phyloP scores from a whole-genome alignment of 2,888 invertebrate genomes.

The Chrysolina haemoptera region DNA sequence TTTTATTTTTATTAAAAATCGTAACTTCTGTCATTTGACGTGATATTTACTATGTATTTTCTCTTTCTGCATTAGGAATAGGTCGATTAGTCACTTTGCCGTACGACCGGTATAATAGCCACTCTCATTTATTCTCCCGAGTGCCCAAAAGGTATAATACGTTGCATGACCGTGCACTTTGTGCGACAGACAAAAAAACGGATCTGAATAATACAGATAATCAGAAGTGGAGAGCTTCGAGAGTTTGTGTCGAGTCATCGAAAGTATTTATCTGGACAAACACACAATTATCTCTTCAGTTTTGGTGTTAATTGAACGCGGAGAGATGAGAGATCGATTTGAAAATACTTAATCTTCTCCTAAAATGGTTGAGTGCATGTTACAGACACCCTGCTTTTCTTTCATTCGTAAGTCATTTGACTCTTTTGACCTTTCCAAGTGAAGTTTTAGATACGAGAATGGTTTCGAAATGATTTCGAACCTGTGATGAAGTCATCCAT shows the following conservation, averaged over 20 bases:
- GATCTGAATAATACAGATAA: constrained; percentile 23
- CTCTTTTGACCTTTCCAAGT: no score
- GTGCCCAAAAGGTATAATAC: constrained; percentile 16
- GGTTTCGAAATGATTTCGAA: no score
- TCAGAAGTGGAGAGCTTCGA: constrained; percentile 27
- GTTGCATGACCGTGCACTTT: constrained; percentile 20
- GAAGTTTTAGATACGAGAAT: no score
- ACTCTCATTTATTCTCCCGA: background rate
- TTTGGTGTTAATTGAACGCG: constrained; percentile 25
- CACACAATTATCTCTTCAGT: constrained; percentile 39
- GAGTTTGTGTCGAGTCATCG: constrained; percentile 45
- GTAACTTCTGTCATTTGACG: no score
- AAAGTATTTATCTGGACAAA: constrained; percentile 49
- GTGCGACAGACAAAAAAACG: constrained; percentile 12
- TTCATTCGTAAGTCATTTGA: no score
- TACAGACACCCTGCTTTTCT: background rate
- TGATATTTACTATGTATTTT: no score
- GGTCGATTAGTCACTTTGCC: background rate
- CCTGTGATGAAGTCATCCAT: no score
- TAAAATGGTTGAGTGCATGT: background rate
- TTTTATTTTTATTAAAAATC: no score
- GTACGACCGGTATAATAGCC: background rate
- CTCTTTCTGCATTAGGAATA: no score
- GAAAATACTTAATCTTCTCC: constrained; percentile 9
- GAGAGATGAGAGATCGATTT: constrained; percentile 15